These are phyloP conservation scores for Agonopterix alstromeriana DNA, from an alignment of 2,888 invertebrate genomes.

Conservation along the genomic window DNA sequence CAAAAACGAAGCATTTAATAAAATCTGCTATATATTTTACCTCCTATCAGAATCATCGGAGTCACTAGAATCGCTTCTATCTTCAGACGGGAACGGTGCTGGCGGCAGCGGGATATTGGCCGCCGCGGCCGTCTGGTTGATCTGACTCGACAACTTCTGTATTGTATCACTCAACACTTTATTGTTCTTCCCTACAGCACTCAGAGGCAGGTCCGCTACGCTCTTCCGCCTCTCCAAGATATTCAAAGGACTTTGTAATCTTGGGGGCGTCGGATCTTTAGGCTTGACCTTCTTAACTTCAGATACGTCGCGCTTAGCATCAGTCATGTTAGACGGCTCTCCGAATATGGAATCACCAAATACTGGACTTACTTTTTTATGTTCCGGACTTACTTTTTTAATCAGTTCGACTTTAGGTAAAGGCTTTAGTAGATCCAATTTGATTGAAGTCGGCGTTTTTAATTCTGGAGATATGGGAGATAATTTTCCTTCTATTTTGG, in stretches of 20 bases:
- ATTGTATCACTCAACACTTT: constrained; percentile 79
- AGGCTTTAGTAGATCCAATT: constrained; percentile 31
- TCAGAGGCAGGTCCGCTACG: constrained; percentile 54
- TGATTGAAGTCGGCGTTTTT: constrained; percentile 17
- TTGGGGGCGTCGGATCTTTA: constrained; percentile 47
- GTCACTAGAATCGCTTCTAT: constrained; percentile 64
- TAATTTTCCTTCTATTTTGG: constrained; percentile 31
- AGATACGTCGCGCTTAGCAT: constrained; percentile 44
- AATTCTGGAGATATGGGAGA: constrained; percentile 37
- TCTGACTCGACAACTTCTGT: constrained; percentile 76
- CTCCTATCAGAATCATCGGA: constrained; percentile 67
- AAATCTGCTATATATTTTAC: constrained; percentile 22
- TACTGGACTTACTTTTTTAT: constrained; percentile 15
- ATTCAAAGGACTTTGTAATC: constrained; percentile 55
- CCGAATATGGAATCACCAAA: constrained; percentile 53
- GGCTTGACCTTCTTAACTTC: constrained; percentile 54
- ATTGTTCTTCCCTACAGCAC: constrained; percentile 68
- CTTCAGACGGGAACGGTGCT: constrained; percentile 45
- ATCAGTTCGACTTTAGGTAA: constrained; percentile 34
- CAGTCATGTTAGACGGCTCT: constrained; percentile 52
- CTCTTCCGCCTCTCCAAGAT: constrained; percentile 61
- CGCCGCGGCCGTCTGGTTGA: constrained; percentile 52
- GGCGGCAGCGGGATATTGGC: constrained; percentile 41
- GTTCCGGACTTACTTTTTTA: constrained; percentile 41
- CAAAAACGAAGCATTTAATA: no score